A percentile compares a stretch with the other conserved stretches of the same genome.
Evolutionary conservation across 1,140 invertebrate genomes (phyloP).

Genomic region (Drosophila simulans): DNA sequence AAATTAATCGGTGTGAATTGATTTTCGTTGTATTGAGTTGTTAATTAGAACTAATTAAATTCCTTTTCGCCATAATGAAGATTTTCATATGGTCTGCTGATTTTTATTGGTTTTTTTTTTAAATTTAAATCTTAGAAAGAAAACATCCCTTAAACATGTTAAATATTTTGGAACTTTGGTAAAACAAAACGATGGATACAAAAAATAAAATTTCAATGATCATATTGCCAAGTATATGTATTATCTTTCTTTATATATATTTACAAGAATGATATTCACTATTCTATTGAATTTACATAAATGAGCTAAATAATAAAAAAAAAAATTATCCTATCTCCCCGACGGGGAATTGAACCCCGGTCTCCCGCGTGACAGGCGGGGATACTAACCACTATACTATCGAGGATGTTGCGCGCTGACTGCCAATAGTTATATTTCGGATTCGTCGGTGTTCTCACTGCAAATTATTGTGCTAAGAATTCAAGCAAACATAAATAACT

Average conservation of each 20-base stretch:
- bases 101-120: background rate
- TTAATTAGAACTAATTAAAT: constrained; percentile 56
- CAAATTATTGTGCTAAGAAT: background rate
- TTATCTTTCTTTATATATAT: too few relatives aligned
- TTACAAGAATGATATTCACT: too few relatives aligned
- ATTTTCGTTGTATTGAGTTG: constrained; percentile 48
- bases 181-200: too few relatives aligned
- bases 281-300: too few relatives aligned
- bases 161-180: too few relatives aligned
- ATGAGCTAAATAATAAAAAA: too few relatives aligned
- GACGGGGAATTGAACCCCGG: constrained; percentile 86
- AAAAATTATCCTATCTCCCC: constrained; percentile 68
- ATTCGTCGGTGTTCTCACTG: background rate
- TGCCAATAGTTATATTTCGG: background rate
- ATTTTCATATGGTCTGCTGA: background rate
- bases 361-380: constrained; percentile 86
- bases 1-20: constrained; percentile 62
- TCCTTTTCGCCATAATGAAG: constrained; percentile 8
- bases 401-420: constrained; percentile 69
- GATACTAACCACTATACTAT: constrained; percentile 86
- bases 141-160: too few relatives aligned
- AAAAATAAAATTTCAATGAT: too few relatives aligned
- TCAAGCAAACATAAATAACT: too few relatives aligned
- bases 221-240: too few relatives aligned
- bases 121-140: too few relatives aligned